Evolutionary conservation across 2,888 invertebrate species (phyloP).

Genomic region (Fragum sueziense): DNA sequence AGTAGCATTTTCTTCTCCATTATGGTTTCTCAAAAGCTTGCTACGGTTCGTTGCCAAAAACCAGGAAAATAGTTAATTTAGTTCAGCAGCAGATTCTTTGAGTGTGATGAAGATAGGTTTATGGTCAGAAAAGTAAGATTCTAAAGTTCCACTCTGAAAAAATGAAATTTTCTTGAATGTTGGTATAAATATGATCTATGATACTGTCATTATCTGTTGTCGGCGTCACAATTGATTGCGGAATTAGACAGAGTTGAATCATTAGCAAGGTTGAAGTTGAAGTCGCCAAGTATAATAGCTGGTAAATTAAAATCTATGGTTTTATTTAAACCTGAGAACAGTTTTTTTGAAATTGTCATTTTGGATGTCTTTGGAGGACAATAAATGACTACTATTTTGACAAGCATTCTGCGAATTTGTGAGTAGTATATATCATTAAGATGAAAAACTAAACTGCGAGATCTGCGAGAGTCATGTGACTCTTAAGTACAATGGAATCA

Average conservation of each 20-base stretch:
- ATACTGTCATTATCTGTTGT: background rate
- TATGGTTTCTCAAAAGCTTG: too few species aligned
- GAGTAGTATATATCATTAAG: too few species aligned
- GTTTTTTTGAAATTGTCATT: background rate
- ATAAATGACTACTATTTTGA: background rate
- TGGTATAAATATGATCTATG: constrained; percentile 2
- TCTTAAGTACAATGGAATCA: too few species aligned
- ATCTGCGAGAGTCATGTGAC: too few species aligned
- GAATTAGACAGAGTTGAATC: background rate
- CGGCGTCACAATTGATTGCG: background rate
- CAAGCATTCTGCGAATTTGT: background rate
- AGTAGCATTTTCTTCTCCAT: too few species aligned
- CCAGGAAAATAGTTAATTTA: too few species aligned
- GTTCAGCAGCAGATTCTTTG: background rate
- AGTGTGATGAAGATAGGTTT: background rate
- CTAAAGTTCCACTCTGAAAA: background rate
- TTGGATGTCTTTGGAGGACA: background rate
- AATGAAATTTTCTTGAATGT: background rate
- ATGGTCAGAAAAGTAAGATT: constrained; percentile 5
- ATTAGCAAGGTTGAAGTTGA: background rate
- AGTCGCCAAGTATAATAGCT: background rate
- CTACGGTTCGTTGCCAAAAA: too few species aligned
- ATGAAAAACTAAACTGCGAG: too few species aligned
- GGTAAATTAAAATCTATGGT: background rate
- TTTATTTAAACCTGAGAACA: background rate